Evolutionary conservation across 1,140 invertebrate genomes (phyloP).

Genomic region (Maniola jurtina): DNA sequence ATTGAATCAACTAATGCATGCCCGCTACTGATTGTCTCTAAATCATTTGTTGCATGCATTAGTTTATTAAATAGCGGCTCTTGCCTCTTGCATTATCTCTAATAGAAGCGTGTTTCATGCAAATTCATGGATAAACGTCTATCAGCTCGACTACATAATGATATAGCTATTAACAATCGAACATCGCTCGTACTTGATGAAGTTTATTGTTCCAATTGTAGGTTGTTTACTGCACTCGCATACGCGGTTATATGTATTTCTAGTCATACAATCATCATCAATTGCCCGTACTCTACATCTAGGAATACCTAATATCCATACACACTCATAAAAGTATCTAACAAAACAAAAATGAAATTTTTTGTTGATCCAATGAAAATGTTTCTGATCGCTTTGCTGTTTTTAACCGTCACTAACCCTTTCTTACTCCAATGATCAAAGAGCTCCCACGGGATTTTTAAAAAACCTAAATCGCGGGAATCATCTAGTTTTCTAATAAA

Average conservation of each 20-base stretch:
- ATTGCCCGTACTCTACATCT: background rate
- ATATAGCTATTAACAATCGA: constrained; percentile 66
- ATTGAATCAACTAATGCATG: too few species aligned
- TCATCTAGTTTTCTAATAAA: too few species aligned
- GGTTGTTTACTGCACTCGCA: constrained; percentile 61
- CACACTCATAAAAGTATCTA: background rate
- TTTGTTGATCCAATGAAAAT: too few species aligned
- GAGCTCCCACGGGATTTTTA: too few species aligned
- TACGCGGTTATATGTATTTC: constrained; percentile 28
- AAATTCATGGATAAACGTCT: constrained; percentile 47
- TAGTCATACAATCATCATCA: constrained; percentile 16
- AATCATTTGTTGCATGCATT: too few species aligned
- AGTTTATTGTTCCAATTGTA: constrained; percentile 70
- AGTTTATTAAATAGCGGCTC: too few species aligned
- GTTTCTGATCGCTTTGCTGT: too few species aligned
- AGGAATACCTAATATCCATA: background rate
- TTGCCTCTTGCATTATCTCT: constrained; percentile 4
- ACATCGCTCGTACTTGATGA: constrained; percentile 64
- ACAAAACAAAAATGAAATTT: too few species aligned
- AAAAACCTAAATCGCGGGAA: too few species aligned
- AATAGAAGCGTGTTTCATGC: constrained; percentile 34
- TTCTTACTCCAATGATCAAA: too few species aligned
- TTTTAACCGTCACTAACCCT: too few species aligned
- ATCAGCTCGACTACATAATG: constrained; percentile 51
- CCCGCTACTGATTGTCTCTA: too few species aligned